phyloP scores from a whole-genome alignment of 2,113 vertebrate genomes.

The Bufo gargarizans region DNA sequence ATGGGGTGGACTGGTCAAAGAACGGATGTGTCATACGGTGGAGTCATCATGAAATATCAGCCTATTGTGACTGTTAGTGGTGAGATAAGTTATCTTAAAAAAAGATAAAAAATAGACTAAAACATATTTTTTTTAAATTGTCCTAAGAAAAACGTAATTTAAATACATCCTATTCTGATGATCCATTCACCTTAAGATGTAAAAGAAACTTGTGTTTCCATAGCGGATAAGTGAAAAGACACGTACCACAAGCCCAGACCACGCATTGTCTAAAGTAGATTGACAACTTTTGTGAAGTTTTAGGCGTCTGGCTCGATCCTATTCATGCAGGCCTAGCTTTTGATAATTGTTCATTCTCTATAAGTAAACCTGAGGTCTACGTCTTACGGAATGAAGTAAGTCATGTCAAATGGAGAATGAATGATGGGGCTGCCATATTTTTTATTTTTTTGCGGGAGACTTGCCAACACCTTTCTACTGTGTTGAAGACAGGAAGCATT shows the following conservation, averaged over 20 bases:
- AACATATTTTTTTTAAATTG: no score
- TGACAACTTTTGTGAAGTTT: neutral
- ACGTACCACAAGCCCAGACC: neutral
- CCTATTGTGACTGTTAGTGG: no score
- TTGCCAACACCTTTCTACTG: constrained; percentile 65
- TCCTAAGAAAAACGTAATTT: neutral
- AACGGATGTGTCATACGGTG: no score
- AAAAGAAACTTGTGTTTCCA: neutral
- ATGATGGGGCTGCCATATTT: constrained; percentile 57
- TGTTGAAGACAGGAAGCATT: constrained; percentile 73
- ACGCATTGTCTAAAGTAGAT: constrained; percentile 12
- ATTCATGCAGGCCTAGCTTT: neutral
- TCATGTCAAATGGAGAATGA: constrained; percentile 45
- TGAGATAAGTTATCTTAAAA: no score
- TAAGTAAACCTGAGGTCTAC: neutral
- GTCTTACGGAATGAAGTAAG: neutral
- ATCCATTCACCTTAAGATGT: neutral
- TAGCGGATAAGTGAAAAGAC: neutral
- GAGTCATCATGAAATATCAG: no score
- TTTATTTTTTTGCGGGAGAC: constrained; percentile 21
- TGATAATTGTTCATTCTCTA: neutral
- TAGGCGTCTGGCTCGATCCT: neutral
- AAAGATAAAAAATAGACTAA: no score
- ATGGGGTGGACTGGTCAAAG: no score
- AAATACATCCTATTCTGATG: neutral